Percentiles rank a stretch among this genome's conserved stretches.
phyloP scores from a whole-genome alignment of 1,140 invertebrate species.

The Telenomus remus region DNA sequence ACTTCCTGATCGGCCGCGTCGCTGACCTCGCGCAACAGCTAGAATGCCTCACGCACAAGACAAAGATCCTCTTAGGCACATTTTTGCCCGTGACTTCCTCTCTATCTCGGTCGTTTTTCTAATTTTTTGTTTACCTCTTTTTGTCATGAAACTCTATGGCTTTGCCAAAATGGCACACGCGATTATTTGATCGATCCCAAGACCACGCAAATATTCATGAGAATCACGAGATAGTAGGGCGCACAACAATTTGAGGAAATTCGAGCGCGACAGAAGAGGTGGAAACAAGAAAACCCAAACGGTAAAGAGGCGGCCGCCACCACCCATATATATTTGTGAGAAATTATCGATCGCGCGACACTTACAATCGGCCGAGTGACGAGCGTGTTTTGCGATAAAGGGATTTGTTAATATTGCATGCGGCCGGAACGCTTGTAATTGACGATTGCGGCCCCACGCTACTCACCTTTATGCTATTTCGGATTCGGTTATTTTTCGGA shows the following conservation, averaged over 20 bases:
- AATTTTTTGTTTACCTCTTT: conserved; percentile 11
- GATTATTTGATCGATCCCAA: conserved; percentile 37
- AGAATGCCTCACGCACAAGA: conserved; percentile 37
- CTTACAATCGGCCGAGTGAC: conserved; percentile 8
- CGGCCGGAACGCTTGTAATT: background rate
- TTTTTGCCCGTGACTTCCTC: conserved; percentile 3
- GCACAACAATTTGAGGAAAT: conserved; percentile 18
- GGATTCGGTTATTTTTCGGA: background rate
- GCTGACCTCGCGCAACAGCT: conserved; percentile 54
- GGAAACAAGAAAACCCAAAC: conserved; percentile 15
- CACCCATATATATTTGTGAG: conserved; percentile 20
- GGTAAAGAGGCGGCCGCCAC: conserved; percentile 22
- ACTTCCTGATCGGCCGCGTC: conserved; percentile 55
- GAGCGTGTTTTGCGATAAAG: conserved; percentile 11
- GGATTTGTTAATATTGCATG: conserved; percentile 20
- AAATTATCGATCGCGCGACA: conserved; percentile 37
- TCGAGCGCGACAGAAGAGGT: background rate
- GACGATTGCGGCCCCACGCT: background rate
- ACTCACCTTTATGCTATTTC: background rate
- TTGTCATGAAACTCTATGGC: conserved; percentile 25
- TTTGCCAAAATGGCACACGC: conserved; percentile 25
- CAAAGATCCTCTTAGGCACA: conserved; percentile 39
- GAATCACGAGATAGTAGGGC: conserved; percentile 8
- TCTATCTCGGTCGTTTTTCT: background rate
- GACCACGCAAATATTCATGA: conserved; percentile 57